Base-by-base conservation (phyloP, 2,888 invertebrate species). In the Julus scandinavius region DNA sequence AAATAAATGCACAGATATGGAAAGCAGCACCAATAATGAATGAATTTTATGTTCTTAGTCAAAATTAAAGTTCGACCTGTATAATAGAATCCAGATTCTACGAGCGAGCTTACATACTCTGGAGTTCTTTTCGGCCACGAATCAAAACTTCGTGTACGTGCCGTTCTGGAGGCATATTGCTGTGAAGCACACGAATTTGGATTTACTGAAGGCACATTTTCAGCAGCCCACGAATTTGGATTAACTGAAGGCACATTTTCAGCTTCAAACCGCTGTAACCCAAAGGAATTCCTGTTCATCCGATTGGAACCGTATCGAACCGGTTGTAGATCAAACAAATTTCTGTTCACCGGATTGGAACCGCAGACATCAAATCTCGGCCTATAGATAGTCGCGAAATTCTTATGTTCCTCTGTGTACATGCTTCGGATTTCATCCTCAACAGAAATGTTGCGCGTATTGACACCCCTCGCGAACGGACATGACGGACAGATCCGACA, bases 11-110 rank as follows among this genome's bases (percentile, higher is more conserved):
- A 29, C 29, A 29, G 0, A 29, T 29, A 29, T 29, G 13, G 11
- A 54, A 54, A 54, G 11, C 11, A 38, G 29, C 29, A 29, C 29
- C 29, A 29, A 29, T 29, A 29, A 29, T 29, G 29, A 38, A n/a
- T 45, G 5, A 17, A 45, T 17, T 15, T 86, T 40, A 3, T 50
- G 4, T 38, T 41, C 1, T 11, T 15, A 86, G 40, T 20, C 38
- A 15, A n/a, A 80, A 87, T 80, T 41, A 72, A 83, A 40, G 15
- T 7, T 20, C 1, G 72, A 45, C 97, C 98, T 11, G 96, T 96
- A 38, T 98, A 98, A 92, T 95, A 98, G 93, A 98, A 98, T 63
- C 98, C 98, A 80, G 98, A 98, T 90, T 96, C 96, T 15, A 96
- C 96, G 88, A 98, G 93, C 88, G 95, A 94, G 89, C 95, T 94